Base-by-base conservation (phyloP, 2,888 invertebrate genomes). In the Drosophila diplacantha region DNA sequence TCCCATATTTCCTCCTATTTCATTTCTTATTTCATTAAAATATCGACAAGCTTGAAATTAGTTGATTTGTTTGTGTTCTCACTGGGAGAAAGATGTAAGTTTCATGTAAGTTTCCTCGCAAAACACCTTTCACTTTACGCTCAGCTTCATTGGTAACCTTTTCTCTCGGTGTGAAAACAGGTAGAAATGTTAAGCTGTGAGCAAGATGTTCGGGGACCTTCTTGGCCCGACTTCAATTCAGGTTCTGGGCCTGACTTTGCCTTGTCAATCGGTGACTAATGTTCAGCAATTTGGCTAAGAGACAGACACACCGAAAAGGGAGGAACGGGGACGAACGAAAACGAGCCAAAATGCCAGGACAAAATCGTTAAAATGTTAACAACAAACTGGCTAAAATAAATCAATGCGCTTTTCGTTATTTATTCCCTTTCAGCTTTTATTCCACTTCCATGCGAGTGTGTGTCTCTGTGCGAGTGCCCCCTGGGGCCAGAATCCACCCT, bases 291-390 rank as follows among this genome's bases (percentile, higher is more conserved):
- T 80, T 80, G 80, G 80, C 82, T 83, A 80, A 80, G 80, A 81
- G 83, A 83, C 81, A 80, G 83, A 78, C 81, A 83, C 69, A 78
- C 20, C 66, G 72, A 70, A 81, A 77, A 63, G 49, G 44, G 47
- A 52, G 43, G 52, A 69, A 55, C 32, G 16, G 31, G 54, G 32
- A 43, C 49, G 24, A 56, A 61, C 63, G 59, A 77, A 81, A 83
- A 74, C 51, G 43, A 59, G 63, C 66, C 60, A 77, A 83, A 83
- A 74, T 82, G 80, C 74, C 81, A 81, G 82, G 81, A 81, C 84
- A 81, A 83, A 83, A 83, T 81, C 84, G 81, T 83, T 81, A 81
- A 80, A 80, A 81, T 81, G 84, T 81, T 81, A 81, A 81, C 84
- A 81, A 83, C 84, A 81, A 79, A 71, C 75, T 76, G 76, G 68